Percentiles rank a stretch among this genome's conserved stretches.
Evolutionary conservation across 2,113 vertebrate genomes (phyloP).

Genomic region (Riparia riparia): DNA sequence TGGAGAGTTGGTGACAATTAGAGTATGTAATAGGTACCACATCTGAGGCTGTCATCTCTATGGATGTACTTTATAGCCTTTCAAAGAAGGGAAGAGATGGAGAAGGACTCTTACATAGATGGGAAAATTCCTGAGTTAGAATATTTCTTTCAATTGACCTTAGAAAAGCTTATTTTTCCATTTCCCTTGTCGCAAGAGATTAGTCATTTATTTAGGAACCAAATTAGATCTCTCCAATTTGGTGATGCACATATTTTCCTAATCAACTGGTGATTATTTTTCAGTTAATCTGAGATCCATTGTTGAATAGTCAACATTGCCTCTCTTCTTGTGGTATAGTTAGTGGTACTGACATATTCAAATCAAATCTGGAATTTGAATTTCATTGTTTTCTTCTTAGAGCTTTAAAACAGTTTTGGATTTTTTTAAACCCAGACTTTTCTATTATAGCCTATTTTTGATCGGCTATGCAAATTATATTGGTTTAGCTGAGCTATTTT

Average conservation of each 20-base stretch:
- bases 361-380: not conserved
- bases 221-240: constrained; percentile 11
- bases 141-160: not conserved
- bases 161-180: not conserved
- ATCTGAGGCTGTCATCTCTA: not conserved
- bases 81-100: not conserved
- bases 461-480: not conserved
- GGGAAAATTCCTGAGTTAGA: not conserved
- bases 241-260: not conserved
- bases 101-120: not conserved
- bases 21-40: not conserved
- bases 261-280: constrained; percentile 28
- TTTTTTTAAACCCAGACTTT: not conserved
- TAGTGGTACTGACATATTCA: not conserved
- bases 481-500: not conserved
- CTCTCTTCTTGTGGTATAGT: not conserved
- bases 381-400: not conserved
- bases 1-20: not conserved
- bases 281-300: not conserved
- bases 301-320: not conserved
- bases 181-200: not conserved
- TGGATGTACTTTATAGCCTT: not conserved
- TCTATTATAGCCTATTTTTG: not conserved
- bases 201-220: constrained; percentile 23
- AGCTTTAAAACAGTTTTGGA: not conserved